Evolutionary conservation across 2,113 vertebrate genomes (phyloP).

Genomic region (Zingel zingel): DNA sequence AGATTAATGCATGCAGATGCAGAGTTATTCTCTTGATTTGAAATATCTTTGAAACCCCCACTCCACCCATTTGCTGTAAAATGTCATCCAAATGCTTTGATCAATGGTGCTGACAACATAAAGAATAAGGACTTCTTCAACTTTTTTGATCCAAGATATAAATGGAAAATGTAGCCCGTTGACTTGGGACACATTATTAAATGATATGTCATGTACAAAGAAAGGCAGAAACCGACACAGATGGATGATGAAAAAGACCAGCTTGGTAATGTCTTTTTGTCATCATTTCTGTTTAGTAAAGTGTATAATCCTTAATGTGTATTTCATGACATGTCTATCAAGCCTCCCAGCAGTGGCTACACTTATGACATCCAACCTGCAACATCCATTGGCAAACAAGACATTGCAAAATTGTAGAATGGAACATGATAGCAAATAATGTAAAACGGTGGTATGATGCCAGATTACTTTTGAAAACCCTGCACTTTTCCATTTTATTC

Average conservation of each 20-base stretch:
- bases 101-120: slow-evolving; percentile 11
- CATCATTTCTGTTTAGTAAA: background rate
- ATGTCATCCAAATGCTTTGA: slow-evolving; percentile 15
- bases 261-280: background rate
- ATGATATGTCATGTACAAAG: slow-evolving; percentile 9
- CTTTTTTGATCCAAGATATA: slow-evolving; percentile 9
- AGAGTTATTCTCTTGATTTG: slow-evolving; percentile 18
- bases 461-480: slow-evolving; percentile 11
- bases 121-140: slow-evolving; percentile 7
- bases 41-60: background rate
- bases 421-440: background rate
- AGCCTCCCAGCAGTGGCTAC: background rate
- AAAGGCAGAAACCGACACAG: background rate
- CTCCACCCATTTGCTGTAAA: background rate
- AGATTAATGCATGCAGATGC: slow-evolving; percentile 18
- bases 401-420: background rate
- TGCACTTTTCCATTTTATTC: background rate
- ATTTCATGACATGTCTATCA: background rate
- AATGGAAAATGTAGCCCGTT: slow-evolving; percentile 6
- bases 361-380: background rate
- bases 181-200: slow-evolving; percentile 1
- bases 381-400: background rate
- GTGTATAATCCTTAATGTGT: background rate
- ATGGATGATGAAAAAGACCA: background rate
- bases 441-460: background rate